A percentile compares a stretch with the other conserved stretches of the same genome.
Conservation (phyloP, 2,797 vertebrate species). For the Tapirus indicus region DNA sequence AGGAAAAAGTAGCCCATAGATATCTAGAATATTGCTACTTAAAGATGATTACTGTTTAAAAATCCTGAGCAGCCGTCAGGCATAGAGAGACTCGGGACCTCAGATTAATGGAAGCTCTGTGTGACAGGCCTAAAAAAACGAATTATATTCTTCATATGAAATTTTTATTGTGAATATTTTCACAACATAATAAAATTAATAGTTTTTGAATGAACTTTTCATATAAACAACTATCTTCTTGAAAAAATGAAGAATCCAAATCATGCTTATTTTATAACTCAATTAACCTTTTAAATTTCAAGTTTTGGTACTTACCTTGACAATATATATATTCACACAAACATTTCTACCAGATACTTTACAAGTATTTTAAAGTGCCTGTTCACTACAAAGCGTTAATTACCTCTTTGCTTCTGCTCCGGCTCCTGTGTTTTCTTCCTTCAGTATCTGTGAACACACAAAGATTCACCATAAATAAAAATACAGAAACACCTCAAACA, state of each 20-base stretch:
- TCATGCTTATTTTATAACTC: constrained; percentile 90
- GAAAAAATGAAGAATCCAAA: constrained; percentile 89
- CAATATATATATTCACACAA: constrained; percentile 85
- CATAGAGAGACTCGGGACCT: constrained; percentile 83
- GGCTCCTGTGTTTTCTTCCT: constrained; percentile 96
- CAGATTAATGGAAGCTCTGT: constrained; percentile 91
- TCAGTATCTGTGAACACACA: constrained; percentile 91
- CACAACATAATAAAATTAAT: constrained; percentile 86
- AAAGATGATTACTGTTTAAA: constrained; percentile 72
- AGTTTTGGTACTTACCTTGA: constrained; percentile 96
- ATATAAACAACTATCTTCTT: constrained; percentile 88
- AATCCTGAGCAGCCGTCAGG: constrained; percentile 81
- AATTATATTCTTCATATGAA: constrained; percentile 88
- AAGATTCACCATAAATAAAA: constrained; percentile 13
- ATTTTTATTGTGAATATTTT: constrained; percentile 86
- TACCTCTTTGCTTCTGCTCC: constrained; percentile 99
- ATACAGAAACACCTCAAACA: not conserved
- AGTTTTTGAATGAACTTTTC: constrained; percentile 87
- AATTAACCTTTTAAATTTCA: constrained; percentile 87
- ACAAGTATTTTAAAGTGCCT: constrained; percentile 89
- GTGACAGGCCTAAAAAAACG: constrained; percentile 88
- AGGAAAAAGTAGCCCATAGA: constrained; percentile 70
- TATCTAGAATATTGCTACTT: constrained; percentile 25
- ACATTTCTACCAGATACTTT: constrained; percentile 88
- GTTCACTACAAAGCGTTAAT: constrained; percentile 93